Percentiles rank a stretch among this genome's conserved stretches.
Evolutionary conservation across 2,113 vertebrate species (phyloP).

Genomic region (Alligator sinensis): DNA sequence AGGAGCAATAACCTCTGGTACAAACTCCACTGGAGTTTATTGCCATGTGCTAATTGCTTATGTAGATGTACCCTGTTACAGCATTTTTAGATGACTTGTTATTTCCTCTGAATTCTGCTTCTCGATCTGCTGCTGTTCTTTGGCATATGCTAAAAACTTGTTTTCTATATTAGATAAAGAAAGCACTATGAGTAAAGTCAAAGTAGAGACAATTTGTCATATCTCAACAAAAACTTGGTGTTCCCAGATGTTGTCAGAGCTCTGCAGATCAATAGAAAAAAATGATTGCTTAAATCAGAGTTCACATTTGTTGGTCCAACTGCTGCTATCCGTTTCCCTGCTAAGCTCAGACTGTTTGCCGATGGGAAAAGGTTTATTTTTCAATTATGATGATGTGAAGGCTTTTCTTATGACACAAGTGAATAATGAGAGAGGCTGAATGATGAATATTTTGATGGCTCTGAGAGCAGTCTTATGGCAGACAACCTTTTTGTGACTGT

Average conservation of each 20-base stretch:
- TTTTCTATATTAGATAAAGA: neutral
- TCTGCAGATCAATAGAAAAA: neutral
- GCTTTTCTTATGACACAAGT: conserved; percentile 1
- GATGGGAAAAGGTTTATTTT: neutral
- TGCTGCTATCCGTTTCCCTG: neutral
- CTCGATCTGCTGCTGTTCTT: neutral
- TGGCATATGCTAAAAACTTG: neutral
- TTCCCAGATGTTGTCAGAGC: neutral
- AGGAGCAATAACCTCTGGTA: too few relatives aligned
- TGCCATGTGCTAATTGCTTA: too few relatives aligned
- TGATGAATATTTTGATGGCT: neutral
- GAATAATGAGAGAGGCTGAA: neutral
- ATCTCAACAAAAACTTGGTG: neutral
- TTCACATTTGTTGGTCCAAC: conserved; percentile 5
- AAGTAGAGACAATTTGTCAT: neutral
- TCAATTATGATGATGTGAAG: neutral
- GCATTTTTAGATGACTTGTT: neutral
- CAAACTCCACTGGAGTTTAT: too few relatives aligned
- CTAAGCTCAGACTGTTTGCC: neutral
- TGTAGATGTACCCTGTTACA: too few relatives aligned
- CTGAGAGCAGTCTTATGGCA: neutral
- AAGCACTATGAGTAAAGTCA: neutral
- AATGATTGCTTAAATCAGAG: neutral
- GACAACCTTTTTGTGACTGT: neutral
- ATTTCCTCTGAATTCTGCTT: neutral